These are phyloP conservation scores for Azemiops feae DNA, from an alignment of 2,113 vertebrate genomes.

Conservation along the genomic window DNA sequence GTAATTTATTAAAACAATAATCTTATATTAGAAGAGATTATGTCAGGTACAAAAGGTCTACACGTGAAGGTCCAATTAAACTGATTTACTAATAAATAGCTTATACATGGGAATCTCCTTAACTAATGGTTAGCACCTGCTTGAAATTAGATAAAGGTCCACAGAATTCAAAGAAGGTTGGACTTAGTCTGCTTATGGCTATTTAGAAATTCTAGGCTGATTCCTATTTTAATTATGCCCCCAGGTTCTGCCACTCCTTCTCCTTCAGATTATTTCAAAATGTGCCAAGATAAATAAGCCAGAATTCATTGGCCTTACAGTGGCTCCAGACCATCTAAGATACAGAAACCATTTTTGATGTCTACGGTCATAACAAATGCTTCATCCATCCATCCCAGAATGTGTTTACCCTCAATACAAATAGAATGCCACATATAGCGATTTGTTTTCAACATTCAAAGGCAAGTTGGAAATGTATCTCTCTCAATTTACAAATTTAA, in stretches of 20 bases:
- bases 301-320: not conserved
- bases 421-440: not conserved
- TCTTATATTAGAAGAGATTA: not conserved
- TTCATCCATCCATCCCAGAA: not conserved
- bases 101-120: not conserved
- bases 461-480: not conserved
- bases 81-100: not conserved
- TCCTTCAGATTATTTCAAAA: slow-evolving; percentile 1
- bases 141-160: not conserved
- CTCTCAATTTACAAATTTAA: not conserved
- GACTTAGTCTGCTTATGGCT: not conserved
- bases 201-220: not conserved
- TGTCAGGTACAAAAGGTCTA: not conserved
- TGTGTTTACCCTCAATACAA: not conserved
- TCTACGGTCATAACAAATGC: not conserved
- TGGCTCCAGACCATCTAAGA: not conserved
- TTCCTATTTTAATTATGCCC: not conserved
- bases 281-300: not conserved
- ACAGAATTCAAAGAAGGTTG: not conserved
- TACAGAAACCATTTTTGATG: not conserved
- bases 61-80: not conserved
- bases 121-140: not conserved
- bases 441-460: not conserved
- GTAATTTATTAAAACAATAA: not conserved
- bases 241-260: not conserved